These are phyloP conservation scores for Spilarctia lutea DNA, from an alignment of 2,888 invertebrate species.

Conservation along the genomic window DNA sequence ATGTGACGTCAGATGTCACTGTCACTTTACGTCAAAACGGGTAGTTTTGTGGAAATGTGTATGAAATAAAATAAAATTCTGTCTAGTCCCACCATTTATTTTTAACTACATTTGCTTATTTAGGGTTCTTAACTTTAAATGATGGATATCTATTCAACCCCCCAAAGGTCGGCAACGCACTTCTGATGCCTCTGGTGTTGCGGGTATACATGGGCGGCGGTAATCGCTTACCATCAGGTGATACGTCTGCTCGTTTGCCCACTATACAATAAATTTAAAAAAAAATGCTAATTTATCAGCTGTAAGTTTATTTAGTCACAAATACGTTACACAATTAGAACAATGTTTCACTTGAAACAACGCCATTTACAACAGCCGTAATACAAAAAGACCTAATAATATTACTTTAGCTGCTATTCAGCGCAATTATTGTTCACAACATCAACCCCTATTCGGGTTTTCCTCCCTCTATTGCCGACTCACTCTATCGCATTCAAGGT, in stretches of 20 bases:
- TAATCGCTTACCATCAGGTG: no score
- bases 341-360: constrained; percentile 39
- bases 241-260: no score
- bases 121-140: not conserved
- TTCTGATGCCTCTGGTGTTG: no score
- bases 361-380: constrained; percentile 23
- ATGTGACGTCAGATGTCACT: not conserved
- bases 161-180: no score
- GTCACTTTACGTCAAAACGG: not conserved
- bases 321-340: constrained; percentile 31
- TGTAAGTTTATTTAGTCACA: not conserved
- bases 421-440: constrained; percentile 61
- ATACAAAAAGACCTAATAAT: constrained; percentile 51
- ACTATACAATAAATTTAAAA: no score
- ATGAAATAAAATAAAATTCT: not conserved
- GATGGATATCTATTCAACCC: no score
- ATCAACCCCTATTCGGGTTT: constrained; percentile 55
- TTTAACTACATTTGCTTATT: not conserved
- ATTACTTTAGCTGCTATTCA: constrained; percentile 56
- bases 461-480: constrained; percentile 48
- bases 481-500: constrained; percentile 33
- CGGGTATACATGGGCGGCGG: no score
- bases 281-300: not conserved
- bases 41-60: not conserved
- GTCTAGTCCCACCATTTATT: not conserved